phyloP scores from a whole-genome alignment of 2,797 vertebrate genomes.

The Darevskia mixta region DNA sequence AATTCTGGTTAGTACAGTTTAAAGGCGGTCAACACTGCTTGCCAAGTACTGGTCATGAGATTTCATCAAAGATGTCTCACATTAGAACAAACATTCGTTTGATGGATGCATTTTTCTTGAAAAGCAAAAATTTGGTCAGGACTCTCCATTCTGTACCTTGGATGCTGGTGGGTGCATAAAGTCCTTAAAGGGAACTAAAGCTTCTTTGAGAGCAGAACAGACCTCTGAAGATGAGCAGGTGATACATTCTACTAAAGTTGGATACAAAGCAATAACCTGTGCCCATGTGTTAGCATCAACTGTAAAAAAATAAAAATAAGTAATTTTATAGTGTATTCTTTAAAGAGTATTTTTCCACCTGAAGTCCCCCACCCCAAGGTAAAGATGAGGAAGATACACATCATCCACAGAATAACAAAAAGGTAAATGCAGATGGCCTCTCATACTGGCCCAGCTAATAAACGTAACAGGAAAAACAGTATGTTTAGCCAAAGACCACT shows the following conservation, averaged over 20 bases:
- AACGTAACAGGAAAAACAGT: no score
- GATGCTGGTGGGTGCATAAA: slow-evolving; percentile 97
- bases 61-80: slow-evolving; percentile 72
- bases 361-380: no score
- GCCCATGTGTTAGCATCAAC: slow-evolving; percentile 97
- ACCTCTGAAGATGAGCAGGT: slow-evolving; percentile 96
- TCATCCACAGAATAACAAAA: not conserved
- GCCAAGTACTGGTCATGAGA: slow-evolving; percentile 77
- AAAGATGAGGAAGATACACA: not conserved
- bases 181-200: slow-evolving; percentile 97
- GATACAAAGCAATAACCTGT: slow-evolving; percentile 97
- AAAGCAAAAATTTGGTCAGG: slow-evolving; percentile 83
- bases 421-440: not conserved
- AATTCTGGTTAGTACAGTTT: slow-evolving; percentile 78
- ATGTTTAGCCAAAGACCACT: no score
- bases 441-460: no score
- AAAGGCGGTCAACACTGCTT: slow-evolving; percentile 75
- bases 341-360: slow-evolving; percentile 1
- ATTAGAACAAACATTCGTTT: slow-evolving; percentile 78
- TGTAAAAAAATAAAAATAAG: slow-evolving; percentile 75
- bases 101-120: slow-evolving; percentile 70
- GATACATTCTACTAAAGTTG: slow-evolving; percentile 97
- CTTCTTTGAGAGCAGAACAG: slow-evolving; percentile 96
- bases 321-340: slow-evolving; percentile 13
- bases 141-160: slow-evolving; percentile 97